Conservation (phyloP, 35 echinoderm and acorn worm genomes). For the Holothuria glaberrima region DNA sequence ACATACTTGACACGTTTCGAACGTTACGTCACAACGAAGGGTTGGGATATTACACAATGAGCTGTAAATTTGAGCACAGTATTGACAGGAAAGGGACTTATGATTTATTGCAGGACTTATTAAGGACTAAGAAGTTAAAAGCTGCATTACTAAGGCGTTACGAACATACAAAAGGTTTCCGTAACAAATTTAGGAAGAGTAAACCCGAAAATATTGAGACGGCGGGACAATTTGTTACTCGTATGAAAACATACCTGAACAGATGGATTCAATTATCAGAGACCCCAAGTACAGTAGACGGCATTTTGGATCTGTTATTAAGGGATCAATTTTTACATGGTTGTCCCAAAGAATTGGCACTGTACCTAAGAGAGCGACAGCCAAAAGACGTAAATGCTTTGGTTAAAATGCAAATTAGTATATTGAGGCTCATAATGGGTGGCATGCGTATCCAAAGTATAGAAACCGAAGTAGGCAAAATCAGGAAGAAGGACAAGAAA, state of each 20-base stretch:
- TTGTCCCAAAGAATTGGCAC: constrained; percentile 41
- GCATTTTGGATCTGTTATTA: constrained; percentile 18
- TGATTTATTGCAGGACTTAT: constrained; percentile 15
- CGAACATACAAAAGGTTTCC: constrained; percentile 42
- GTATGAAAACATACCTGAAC: constrained; percentile 19
- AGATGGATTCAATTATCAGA: constrained; percentile 40
- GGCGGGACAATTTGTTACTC: constrained; percentile 17
- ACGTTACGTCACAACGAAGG: constrained; percentile 42
- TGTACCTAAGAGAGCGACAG: constrained; percentile 20
- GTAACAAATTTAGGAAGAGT: constrained; percentile 23
- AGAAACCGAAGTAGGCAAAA: neutral
- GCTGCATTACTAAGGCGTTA: constrained; percentile 33
- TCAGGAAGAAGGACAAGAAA: neutral
- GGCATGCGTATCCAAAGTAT: neutral
- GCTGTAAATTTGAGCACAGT: constrained; percentile 64
- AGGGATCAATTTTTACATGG: constrained; percentile 39
- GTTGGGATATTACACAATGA: constrained; percentile 44
- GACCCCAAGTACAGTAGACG: constrained; percentile 1
- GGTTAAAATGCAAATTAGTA: neutral
- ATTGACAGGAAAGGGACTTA: constrained; percentile 63
- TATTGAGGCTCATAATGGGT: constrained; percentile 8
- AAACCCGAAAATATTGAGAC: too few relatives aligned
- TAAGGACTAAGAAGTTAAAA: constrained; percentile 51
- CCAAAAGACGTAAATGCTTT: neutral
- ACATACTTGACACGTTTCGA: constrained; percentile 65